A percentile compares a stretch with the other conserved stretches of the same genome.
Evolutionary conservation across 2,888 invertebrate species (phyloP).

Genomic region (Parascotia fuliginaria): DNA sequence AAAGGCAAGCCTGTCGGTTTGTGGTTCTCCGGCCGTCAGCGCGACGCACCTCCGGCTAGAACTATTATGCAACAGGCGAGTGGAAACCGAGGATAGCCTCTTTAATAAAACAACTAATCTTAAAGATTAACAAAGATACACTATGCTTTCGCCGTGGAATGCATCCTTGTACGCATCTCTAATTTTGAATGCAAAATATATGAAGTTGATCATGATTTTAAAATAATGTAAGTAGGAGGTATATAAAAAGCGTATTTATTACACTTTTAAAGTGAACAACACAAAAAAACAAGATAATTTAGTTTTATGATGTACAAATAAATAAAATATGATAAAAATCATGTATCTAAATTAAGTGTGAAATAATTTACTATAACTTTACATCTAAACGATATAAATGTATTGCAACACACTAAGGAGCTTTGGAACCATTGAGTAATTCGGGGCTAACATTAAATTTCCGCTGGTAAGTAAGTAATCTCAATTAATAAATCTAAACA

Average conservation of each 20-base stretch:
- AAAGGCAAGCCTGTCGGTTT: slow-evolving; percentile 84
- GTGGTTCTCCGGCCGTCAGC: slow-evolving; percentile 57
- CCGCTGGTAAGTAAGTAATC: slow-evolving; percentile 71
- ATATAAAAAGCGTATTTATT: slow-evolving; percentile 79
- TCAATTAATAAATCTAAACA: slow-evolving; percentile 71
- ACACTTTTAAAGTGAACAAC: slow-evolving; percentile 81
- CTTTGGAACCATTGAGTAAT: slow-evolving; percentile 82
- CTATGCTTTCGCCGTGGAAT: slow-evolving; percentile 73
- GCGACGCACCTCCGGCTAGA: slow-evolving; percentile 53
- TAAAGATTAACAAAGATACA: slow-evolving; percentile 75
- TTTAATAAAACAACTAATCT: slow-evolving; percentile 76
- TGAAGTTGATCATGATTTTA: slow-evolving; percentile 83
- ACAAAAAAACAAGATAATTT: slow-evolving; percentile 76
- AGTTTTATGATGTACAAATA: slow-evolving; percentile 75
- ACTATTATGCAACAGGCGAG: slow-evolving; percentile 75
- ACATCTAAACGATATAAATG: slow-evolving; percentile 82
- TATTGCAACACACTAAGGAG: slow-evolving; percentile 84
- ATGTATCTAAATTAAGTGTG: slow-evolving; percentile 81
- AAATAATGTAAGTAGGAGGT: slow-evolving; percentile 80
- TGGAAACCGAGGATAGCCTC: slow-evolving; percentile 83
- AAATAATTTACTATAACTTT: slow-evolving; percentile 85
- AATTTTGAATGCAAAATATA: slow-evolving; percentile 72
- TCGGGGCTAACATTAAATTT: slow-evolving; percentile 68
- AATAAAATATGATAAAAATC: slow-evolving; percentile 80
- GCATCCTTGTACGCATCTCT: slow-evolving; percentile 75